Conservation (phyloP, 2,113 vertebrate species). For the Calidris pugnax region DNA sequence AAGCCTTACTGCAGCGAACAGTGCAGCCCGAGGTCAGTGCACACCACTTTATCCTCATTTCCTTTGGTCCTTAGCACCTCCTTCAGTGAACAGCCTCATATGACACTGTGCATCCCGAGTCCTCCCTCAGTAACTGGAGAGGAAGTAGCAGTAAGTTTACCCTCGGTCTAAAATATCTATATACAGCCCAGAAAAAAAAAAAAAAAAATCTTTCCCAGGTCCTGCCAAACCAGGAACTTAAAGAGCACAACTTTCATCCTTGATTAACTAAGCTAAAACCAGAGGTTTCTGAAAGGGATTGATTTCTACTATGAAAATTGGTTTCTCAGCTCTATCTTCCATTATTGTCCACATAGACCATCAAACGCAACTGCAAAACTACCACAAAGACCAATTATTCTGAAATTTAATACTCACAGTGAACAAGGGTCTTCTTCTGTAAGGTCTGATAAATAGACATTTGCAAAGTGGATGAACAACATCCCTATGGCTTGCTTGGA, state of each 20-base stretch:
- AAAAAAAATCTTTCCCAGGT: neutral
- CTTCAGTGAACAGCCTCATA: neutral
- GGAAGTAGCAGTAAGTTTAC: neutral
- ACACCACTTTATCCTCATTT: neutral
- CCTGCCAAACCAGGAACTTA: neutral
- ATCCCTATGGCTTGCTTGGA: constrained; percentile 99
- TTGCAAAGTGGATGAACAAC: constrained; percentile 99
- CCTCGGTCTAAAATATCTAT: neutral
- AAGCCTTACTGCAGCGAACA: neutral
- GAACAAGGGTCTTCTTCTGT: constrained; percentile 97
- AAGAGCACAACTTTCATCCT: neutral
- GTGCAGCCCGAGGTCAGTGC: neutral
- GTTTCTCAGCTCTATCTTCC: neutral
- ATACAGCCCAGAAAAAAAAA: neutral
- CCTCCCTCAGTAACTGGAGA: neutral
- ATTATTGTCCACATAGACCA: neutral
- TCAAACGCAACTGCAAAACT: neutral
- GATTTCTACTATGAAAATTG: neutral
- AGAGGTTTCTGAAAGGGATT: neutral
- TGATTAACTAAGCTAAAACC: neutral
- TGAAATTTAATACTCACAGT: constrained; percentile 82
- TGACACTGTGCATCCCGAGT: neutral
- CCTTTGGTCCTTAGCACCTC: neutral
- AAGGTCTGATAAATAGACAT: constrained; percentile 95
- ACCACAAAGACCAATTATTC: neutral